phyloP scores from a whole-genome alignment of 2,113 vertebrate genomes.

The Diphyllodes magnificus region DNA sequence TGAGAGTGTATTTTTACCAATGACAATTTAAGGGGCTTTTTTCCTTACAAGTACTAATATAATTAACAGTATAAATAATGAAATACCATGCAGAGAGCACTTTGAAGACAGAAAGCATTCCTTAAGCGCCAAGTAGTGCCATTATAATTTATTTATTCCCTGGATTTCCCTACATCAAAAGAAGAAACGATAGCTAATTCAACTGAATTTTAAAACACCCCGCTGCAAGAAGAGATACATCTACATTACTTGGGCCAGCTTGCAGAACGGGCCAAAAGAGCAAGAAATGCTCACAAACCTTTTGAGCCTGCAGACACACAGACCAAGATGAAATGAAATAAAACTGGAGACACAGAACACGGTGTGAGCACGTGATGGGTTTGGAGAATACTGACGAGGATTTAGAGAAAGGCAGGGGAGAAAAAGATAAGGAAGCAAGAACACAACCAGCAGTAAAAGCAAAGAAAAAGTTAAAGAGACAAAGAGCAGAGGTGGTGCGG shows the following conservation, averaged over 20 bases:
- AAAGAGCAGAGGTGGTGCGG: not conserved
- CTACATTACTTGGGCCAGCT: not conserved
- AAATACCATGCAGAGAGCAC: not conserved
- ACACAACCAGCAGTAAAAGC: not conserved
- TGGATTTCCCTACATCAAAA: not conserved
- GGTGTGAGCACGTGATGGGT: not conserved
- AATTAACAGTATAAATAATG: slow-evolving; percentile 47
- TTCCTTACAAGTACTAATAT: slow-evolving; percentile 4
- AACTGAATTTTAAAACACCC: not conserved
- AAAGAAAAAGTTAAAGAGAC: not conserved
- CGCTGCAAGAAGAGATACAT: not conserved
- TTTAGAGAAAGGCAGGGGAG: not conserved
- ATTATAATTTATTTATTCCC: slow-evolving; percentile 1
- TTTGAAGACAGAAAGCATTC: not conserved
- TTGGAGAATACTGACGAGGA: not conserved
- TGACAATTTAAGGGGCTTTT: not conserved
- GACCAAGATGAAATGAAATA: not conserved
- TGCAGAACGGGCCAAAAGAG: not conserved
- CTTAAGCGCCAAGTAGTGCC: not conserved
- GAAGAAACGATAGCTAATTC: not conserved
- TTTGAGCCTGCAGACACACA: not conserved
- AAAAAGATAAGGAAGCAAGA: not conserved
- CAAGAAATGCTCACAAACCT: not conserved
- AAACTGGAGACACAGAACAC: not conserved
- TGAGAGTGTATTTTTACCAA: not conserved